phyloP scores from a whole-genome alignment of 2,113 vertebrate species.

The Miniopterus natalensis region DNA sequence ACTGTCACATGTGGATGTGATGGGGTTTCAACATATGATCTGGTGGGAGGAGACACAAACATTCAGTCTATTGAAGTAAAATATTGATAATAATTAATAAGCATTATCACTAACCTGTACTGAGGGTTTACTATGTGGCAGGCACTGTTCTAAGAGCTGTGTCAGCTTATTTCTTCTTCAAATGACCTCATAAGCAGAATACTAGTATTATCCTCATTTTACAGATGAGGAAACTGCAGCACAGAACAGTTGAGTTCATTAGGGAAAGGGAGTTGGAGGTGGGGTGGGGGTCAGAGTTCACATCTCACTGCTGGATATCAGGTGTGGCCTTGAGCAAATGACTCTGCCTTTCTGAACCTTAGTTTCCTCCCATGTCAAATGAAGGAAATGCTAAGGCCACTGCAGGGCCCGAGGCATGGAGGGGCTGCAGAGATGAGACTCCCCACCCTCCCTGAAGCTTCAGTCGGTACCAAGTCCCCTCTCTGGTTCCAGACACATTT shows the following conservation, averaged over 20 bases:
- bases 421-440: rapidly evolving
- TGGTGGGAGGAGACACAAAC: too few relatives aligned
- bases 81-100: not conserved
- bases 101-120: not conserved
- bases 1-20: not conserved
- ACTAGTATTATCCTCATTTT: not conserved
- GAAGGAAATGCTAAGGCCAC: rapidly evolving
- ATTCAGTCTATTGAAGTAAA: not conserved
- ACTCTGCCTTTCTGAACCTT: not conserved
- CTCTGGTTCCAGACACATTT: not conserved
- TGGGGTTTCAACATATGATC: not conserved
- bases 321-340: not conserved
- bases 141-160: not conserved
- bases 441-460: not conserved
- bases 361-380: not conserved
- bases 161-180: not conserved
- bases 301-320: too few relatives aligned
- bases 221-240: not conserved
- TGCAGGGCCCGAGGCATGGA: too few relatives aligned
- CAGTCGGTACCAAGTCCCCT: not conserved
- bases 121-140: not conserved
- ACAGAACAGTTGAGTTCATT: not conserved
- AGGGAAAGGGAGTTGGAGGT: not conserved
- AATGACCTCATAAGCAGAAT: rapidly evolving
- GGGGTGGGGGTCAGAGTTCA: not conserved